Percentiles rank a stretch among this genome's conserved stretches.
These are phyloP conservation scores for Sinosuthora webbiana DNA, from an alignment of 2,113 vertebrate genomes.

Conservation along the genomic window DNA sequence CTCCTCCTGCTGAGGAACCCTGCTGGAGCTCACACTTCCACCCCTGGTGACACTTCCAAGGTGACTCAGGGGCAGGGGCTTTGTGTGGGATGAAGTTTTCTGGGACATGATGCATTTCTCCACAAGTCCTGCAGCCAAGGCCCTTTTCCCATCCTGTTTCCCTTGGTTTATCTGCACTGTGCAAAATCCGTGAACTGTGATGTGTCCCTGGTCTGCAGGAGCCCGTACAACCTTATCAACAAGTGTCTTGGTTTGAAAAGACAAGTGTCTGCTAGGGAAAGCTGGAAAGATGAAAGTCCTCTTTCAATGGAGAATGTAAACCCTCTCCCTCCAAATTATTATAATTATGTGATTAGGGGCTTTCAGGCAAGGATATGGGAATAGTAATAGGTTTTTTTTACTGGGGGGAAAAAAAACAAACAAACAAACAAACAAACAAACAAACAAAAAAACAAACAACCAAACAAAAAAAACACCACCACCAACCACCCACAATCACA, in stretches of 20 bases:
- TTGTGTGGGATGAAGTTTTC: not conserved
- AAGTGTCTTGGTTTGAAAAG: not conserved
- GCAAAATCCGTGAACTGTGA: not conserved
- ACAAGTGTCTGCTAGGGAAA: too few relatives aligned
- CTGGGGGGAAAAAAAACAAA: too few relatives aligned
- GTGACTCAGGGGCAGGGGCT: fast-evolving
- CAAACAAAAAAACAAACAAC: too few relatives aligned
- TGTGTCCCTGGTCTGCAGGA: not conserved
- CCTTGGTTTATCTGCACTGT: not conserved
- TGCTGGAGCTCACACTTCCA: not conserved
- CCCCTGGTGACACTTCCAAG: not conserved
- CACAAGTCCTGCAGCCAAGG: not conserved
- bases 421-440: too few relatives aligned
- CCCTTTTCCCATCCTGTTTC: not conserved
- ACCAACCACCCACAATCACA: too few relatives aligned
- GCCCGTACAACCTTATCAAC: not conserved
- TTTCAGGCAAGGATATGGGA: too few relatives aligned
- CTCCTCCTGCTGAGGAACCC: not conserved
- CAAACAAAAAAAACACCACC: too few relatives aligned
- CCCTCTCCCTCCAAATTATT: too few relatives aligned
- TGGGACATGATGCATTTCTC: fast-evolving
- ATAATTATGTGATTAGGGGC: too few relatives aligned
- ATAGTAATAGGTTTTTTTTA: too few relatives aligned
- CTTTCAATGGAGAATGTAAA: too few relatives aligned
- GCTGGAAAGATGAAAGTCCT: too few relatives aligned